A percentile compares a stretch with the other conserved stretches of the same genome.
These are phyloP conservation scores for Bombyx huttoni DNA, from an alignment of 2,888 invertebrate species.

Conservation along the genomic window DNA sequence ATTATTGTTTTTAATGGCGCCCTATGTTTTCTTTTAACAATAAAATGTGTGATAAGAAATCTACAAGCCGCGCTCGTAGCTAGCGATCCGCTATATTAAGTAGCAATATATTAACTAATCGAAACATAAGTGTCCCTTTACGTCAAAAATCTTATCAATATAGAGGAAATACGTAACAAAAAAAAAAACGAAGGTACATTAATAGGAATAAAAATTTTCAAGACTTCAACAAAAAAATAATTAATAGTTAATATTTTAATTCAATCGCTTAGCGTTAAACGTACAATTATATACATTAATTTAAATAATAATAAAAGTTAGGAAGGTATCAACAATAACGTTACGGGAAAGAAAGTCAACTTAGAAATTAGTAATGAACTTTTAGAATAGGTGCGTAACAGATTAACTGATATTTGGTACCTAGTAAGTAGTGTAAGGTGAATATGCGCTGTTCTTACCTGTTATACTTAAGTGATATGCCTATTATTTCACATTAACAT, in stretches of 20 bases:
- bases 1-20: background rate
- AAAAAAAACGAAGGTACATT: conserved; percentile 55
- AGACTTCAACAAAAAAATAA: conserved; percentile 54
- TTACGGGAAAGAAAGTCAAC: background rate
- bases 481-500: background rate
- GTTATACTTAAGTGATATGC: background rate
- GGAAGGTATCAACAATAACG: conserved; percentile 3
- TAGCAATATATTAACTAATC: conserved; percentile 31
- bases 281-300: conserved; percentile 31
- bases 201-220: conserved; percentile 62
- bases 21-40: conserved; percentile 7
- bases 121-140: conserved; percentile 50
- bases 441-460: background rate
- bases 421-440: background rate
- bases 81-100: conserved; percentile 38
- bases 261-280: conserved; percentile 47
- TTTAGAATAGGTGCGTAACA: background rate
- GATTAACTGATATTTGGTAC: background rate
- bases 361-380: background rate
- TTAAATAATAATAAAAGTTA: conserved; percentile 23
- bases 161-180: conserved; percentile 45
- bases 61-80: conserved; percentile 49
- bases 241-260: conserved; percentile 35
- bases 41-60: conserved; percentile 36
- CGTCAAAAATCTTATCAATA: conserved; percentile 33